Base-by-base conservation (phyloP, 1,140 invertebrate species). In the Coenobita brevimanus region DNA sequence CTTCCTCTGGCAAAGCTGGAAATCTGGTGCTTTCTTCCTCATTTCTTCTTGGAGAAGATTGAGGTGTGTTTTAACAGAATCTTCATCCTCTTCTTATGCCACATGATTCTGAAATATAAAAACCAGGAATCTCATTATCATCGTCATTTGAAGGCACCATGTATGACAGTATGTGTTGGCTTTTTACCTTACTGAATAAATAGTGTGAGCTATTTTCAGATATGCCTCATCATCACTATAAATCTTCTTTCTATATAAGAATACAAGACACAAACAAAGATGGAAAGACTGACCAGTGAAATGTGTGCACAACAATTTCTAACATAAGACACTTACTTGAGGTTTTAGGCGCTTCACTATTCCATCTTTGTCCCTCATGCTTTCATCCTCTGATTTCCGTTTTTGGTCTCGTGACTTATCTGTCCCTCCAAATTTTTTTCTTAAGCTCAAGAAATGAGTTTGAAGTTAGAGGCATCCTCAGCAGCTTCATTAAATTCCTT, bases 1-100 rank as follows among this genome's bases (percentile, higher is more conserved):
- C 62, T 64, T 64, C 30, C 62, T 64, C n/a, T n/a, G n/a, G 30
- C 62, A 64, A 64, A 64, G 62, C 62, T 64, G 62, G 62, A 64
- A 30, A 64, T 64, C 62, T 64, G 62, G 62, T 64, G 62, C 62
- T 24, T n/a, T 30, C 62, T 64, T 64, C 30, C 62, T n/a, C 62
- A 64, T n/a, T 30, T 64, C 62, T 30, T 24, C 6, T 30, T 64
- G 62, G n/a, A 64, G 62, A 24, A 64, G n/a, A n/a, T 30, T 64
- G 3, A 6, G 62, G 30, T 64, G 62, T 30, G 30, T 64, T 64
- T n/a, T n/a, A n/a, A n/a, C n/a, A n/a, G n/a, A n/a, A n/a, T n/a
- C n/a, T n/a, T n/a, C n/a, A n/a, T n/a, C n/a, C n/a, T n/a, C n/a
- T n/a, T n/a, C n/a, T n/a, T n/a, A n/a, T n/a, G n/a, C n/a, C n/a